These are phyloP conservation scores for Lagodon rhomboides DNA, from an alignment of 2,797 vertebrate genomes.

Conservation along the genomic window DNA sequence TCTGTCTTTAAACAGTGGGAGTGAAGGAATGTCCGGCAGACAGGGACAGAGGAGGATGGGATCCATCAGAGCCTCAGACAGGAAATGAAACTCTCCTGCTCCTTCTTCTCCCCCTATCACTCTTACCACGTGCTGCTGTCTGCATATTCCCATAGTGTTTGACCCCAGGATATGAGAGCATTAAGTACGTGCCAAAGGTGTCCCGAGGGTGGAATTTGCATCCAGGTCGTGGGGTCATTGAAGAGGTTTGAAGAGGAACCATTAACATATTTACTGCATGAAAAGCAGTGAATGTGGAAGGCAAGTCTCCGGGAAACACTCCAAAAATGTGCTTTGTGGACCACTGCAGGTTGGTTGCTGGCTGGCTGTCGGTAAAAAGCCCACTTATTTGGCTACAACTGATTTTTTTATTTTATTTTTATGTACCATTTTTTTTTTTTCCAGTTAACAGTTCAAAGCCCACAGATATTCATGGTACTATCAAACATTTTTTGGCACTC, in stretches of 20 bases:
- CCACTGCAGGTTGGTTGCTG: neutral
- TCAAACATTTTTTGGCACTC: neutral
- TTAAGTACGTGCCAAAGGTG: neutral
- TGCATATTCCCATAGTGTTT: neutral
- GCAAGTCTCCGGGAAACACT: neutral
- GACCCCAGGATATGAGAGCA: neutral
- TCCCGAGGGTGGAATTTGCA: neutral
- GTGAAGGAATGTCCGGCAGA: slow-evolving; percentile 55
- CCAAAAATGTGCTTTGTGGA: neutral
- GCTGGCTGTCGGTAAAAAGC: neutral
- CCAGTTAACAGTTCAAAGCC: neutral
- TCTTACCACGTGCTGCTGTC: slow-evolving; percentile 5
- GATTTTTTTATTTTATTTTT: neutral
- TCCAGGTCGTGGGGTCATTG: neutral
- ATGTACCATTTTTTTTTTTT: neutral
- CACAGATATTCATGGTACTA: neutral
- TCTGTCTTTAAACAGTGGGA: slow-evolving; percentile 42
- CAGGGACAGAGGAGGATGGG: slow-evolving; percentile 21
- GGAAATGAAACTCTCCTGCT: slow-evolving; percentile 40
- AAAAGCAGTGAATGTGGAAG: neutral
- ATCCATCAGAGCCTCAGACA: slow-evolving; percentile 36
- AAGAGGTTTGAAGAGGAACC: too few relatives aligned
- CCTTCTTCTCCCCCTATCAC: neutral
- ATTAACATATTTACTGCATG: neutral
- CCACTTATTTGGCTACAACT: neutral